Evolutionary conservation across 2,888 invertebrate genomes (phyloP), one percentile per base, ranked within the genome.

Genomic region (Ligdia adustata): DNA sequence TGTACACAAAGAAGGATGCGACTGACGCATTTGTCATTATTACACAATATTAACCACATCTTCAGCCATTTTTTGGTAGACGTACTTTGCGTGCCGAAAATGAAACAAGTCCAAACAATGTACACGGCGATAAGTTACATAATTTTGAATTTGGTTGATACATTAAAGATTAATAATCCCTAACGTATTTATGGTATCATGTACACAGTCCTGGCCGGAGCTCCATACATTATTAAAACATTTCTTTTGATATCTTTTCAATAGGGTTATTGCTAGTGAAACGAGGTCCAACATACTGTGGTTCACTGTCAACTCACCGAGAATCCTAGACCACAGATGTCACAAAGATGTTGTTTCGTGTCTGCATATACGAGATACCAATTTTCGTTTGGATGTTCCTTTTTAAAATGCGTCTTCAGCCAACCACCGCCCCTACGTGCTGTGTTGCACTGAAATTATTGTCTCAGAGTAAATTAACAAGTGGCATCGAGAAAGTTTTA

Each of bases 321-420:
- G 5, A 12, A 12, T 4, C 27, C 27, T 0, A 4, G 4, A 0
- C 38, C 38, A 11, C 38, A 38, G 1, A 28, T 9, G 18, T 38
- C 28, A 1, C 38, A 38, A 4, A 38, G 38, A 28, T 28, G 18
- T 12, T 9, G 11, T 13, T 28, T 38, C n/a, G 7, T 27, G 9
- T 27, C 15, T 2, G 16, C 27, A 18, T 18, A 38, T 6, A 12
- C 5, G 0, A 16, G 2, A 12, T 38, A 11, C 12, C 9, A 4
- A 9, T 13, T 9, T 0, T 16, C n/a, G 4, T 11, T 15, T 2
- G 38, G 28, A 13, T 38, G 38, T 1, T 11, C 34, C 9, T 9
- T 2, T 9, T 15, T 34, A 24, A 24, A 34, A 14, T 34, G 34
- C 0, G 9, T 2, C 5, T 24, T 13, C 5, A 34, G 9, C 34